Evolutionary conservation across 2,888 invertebrate genomes (phyloP).

Genomic region (Sicus ferrugineus): DNA sequence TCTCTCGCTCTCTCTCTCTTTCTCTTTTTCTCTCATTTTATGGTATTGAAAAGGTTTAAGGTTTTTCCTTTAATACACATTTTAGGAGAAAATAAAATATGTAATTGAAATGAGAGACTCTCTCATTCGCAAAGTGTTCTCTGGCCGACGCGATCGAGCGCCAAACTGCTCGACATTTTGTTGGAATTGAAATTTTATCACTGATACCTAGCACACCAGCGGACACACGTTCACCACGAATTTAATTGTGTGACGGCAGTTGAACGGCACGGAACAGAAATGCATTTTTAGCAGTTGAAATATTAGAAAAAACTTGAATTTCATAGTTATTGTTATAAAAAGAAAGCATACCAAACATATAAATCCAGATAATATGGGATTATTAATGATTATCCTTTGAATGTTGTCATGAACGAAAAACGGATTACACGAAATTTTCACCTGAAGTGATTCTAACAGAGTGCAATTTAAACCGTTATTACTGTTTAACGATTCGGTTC

Average conservation of each 20-base stretch:
- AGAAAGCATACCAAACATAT: neutral
- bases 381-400: too few species aligned
- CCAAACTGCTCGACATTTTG: neutral
- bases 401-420: too few species aligned
- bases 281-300: slow-evolving; percentile 12
- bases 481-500: too few species aligned
- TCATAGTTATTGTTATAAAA: neutral
- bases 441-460: too few species aligned
- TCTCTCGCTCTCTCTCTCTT: too few species aligned
- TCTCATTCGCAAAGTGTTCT: neutral
- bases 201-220: neutral
- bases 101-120: neutral
- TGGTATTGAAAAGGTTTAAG: too few species aligned
- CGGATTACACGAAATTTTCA: too few species aligned
- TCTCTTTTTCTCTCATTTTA: too few species aligned
- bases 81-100: neutral
- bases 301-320: neutral
- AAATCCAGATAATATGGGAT: neutral
- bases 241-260: slow-evolving; percentile 27
- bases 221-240: slow-evolving; percentile 2
- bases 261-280: slow-evolving; percentile 19
- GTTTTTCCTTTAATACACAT: slow-evolving; percentile 6
- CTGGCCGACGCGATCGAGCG: neutral
- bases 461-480: too few species aligned
- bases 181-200: slow-evolving; percentile 6